Evolutionary conservation across 2,797 vertebrate genomes (phyloP).

Genomic region (Rhynchonycteris naso): DNA sequence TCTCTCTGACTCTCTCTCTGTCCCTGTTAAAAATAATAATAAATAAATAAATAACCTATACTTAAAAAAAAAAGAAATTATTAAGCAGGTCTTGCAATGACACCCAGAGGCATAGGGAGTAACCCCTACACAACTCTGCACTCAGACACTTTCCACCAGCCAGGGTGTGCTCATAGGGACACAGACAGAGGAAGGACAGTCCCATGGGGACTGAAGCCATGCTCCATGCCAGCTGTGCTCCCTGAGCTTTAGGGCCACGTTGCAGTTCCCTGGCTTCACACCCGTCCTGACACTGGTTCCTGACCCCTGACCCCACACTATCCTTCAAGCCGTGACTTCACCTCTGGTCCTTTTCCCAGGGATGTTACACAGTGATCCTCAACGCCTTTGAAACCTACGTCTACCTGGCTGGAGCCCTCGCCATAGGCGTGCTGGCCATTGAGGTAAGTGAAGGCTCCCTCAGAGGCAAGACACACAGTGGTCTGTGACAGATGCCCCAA

Average conservation of each 20-base stretch:
- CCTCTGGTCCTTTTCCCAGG: constrained; percentile 83
- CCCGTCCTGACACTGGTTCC: background rate
- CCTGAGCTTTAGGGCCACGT: background rate
- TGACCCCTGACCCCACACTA: background rate
- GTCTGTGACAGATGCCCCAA: background rate
- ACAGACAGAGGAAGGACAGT: accelerated
- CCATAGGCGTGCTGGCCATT: constrained; percentile 93
- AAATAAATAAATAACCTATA: too few species aligned
- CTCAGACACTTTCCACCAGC: background rate
- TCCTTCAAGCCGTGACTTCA: background rate
- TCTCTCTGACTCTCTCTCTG: too few species aligned
- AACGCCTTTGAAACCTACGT: constrained; percentile 94
- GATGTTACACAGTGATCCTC: constrained; percentile 94
- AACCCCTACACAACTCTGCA: background rate
- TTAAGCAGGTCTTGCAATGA: background rate
- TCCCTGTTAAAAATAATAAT: too few species aligned
- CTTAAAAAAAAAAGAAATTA: too few species aligned
- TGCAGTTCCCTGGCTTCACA: background rate
- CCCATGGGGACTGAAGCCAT: background rate
- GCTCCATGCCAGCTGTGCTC: background rate
- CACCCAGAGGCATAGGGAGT: background rate
- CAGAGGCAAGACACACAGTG: accelerated
- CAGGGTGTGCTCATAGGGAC: background rate
- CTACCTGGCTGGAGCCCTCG: constrained; percentile 94
- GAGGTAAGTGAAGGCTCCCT: constrained; percentile 87